Conservation (phyloP, 1,140 invertebrate species). For the Plectrocnemia conspersa region DNA sequence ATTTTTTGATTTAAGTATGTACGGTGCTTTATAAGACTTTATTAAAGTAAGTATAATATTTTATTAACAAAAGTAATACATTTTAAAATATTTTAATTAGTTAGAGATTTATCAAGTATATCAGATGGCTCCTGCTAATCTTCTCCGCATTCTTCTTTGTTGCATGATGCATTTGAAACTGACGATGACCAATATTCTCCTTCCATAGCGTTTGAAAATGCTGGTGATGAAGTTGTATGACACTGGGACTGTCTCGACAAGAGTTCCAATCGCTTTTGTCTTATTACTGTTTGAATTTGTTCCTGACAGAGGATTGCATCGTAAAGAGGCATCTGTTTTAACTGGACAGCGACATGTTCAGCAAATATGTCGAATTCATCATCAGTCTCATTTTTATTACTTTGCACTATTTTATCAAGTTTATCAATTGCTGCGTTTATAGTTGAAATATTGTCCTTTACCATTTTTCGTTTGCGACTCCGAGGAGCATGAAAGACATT, state of each 20-base stretch:
- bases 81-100: no score
- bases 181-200: constrained; percentile 21
- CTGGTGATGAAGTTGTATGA: constrained; percentile 18
- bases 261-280: constrained; percentile 30
- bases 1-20: no score
- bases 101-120: no score
- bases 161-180: constrained; percentile 26
- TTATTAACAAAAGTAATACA: no score
- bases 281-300: constrained; percentile 29
- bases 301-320: constrained; percentile 28
- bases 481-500: constrained; percentile 9
- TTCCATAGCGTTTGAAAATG: constrained; percentile 22
- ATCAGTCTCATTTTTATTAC: constrained; percentile 25
- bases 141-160: constrained; percentile 26
- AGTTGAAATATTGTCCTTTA: constrained; percentile 29
- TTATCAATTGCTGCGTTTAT: constrained; percentile 30
- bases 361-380: constrained; percentile 30
- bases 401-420: constrained; percentile 31
- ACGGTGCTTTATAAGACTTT: no score
- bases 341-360: constrained; percentile 13
- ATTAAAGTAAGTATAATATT: no score
- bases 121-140: constrained; percentile 30
- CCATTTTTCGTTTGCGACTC: constrained; percentile 26
- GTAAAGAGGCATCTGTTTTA: constrained; percentile 30
- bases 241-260: constrained; percentile 14